Conservation (phyloP, 2,797 vertebrate genomes). For the Pygocentrus nattereri region DNA sequence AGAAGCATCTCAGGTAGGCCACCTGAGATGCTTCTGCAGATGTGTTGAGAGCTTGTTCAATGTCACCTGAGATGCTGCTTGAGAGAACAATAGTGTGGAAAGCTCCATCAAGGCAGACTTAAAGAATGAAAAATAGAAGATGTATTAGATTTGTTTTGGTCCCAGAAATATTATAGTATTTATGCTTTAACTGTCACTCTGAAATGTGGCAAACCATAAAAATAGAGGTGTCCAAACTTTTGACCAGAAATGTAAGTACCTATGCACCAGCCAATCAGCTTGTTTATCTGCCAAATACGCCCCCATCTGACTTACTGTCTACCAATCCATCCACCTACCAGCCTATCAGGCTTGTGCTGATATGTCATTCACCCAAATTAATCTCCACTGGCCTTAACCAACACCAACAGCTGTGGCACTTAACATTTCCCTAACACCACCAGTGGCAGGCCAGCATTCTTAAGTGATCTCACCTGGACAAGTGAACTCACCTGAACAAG, state of each 20-base stretch:
- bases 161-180: too few relatives aligned
- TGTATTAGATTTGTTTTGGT: too few relatives aligned
- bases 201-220: too few relatives aligned
- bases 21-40: too few relatives aligned
- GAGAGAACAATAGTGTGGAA: not conserved
- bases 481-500: conserved; percentile 40
- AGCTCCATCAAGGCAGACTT: not conserved
- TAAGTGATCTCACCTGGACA: conserved; percentile 55
- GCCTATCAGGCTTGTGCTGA: conserved; percentile 14
- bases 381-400: conserved; percentile 40
- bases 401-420: conserved; percentile 45
- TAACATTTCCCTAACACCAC: conserved; percentile 52
- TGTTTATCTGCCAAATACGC: too few relatives aligned
- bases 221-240: too few relatives aligned
- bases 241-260: too few relatives aligned
- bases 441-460: conserved; percentile 30
- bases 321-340: conserved; percentile 8
- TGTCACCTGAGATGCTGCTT: not conserved
- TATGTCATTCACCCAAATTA: conserved; percentile 22
- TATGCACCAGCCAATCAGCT: too few relatives aligned
- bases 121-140: not conserved
- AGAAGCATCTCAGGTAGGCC: not conserved
- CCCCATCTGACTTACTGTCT: conserved; percentile 29
- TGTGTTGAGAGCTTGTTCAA: too few relatives aligned
- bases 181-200: too few relatives aligned